Evolutionary conservation across 1,140 invertebrate species (phyloP).

Genomic region (Octopus sinensis): DNA sequence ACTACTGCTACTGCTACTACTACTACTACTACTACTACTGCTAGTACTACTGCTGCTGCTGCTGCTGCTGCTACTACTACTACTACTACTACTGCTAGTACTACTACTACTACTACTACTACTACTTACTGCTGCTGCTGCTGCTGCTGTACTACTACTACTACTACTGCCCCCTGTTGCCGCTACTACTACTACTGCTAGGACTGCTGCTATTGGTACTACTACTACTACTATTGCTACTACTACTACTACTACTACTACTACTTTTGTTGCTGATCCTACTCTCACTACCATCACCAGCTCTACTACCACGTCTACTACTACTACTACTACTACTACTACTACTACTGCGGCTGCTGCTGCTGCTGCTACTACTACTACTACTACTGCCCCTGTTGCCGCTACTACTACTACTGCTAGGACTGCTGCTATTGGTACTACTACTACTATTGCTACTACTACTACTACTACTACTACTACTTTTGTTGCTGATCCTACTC

Average conservation of each 20-base stretch:
- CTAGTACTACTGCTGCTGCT: conserved; percentile 4
- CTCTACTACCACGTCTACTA: conserved; percentile 14
- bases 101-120: conserved; percentile 14
- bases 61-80: conserved; percentile 8
- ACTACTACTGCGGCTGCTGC: no score
- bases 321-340: not conserved
- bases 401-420: no score
- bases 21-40: not conserved
- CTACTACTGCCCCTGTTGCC: no score
- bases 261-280: no score
- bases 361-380: no score
- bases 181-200: conserved; percentile 10
- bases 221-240: conserved; percentile 8
- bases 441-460: no score
- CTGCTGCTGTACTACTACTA: not conserved
- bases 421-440: fast-evolving
- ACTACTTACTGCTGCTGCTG: conserved; percentile 7
- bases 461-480: no score
- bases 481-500: no score
- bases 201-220: not conserved
- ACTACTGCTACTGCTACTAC: conserved; percentile 15
- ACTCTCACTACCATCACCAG: no score
- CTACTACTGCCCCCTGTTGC: no score
- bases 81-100: not conserved
- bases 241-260: conserved; percentile 8